Evolutionary conservation across 1,140 invertebrate genomes (phyloP), one percentile per base, ranked within the genome.

Genomic region (Lysiphlebus fabarum): DNA sequence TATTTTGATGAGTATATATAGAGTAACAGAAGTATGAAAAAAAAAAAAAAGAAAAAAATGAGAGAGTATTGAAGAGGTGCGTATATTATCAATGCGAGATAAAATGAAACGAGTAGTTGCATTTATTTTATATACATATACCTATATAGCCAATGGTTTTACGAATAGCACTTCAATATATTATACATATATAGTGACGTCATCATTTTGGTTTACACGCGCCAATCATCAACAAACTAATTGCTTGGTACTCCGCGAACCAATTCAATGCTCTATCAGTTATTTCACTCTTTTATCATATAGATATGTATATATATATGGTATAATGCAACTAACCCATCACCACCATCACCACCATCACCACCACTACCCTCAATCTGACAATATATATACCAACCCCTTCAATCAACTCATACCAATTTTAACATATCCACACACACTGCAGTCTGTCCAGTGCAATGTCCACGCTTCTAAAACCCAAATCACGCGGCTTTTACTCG

Each of bases 191-290:
- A 56, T 36, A 50, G 67, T 70, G 66, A 75, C 74, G 73, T 73
- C 73, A 74, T 71, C 68, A 71, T 74, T 75, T 74, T 69, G 73
- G 70, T 75, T 75, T 74, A 74, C 73, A 74, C 70, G 70, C 69
- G 72, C 68, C 74, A 77, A 77, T 75, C 72, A 73, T 77, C 71
- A 70, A 65, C 64, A 65, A 61, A 68, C 71, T 74, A 76, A 77
- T 75, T 76, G 71, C 69, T 74, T 67, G 66, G 66, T 67, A 70
- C 67, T 74, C 71, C 69, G 66, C 68, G 70, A 26, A 70, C 68
- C 69, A 70, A 73, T 72, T 75, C 67, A 66, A 65, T 68, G 68
- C 70, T 70, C 70, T 70, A 70, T 73, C 70, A 70, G 70, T 70
- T 73, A 62, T 40, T 34, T 56, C 40, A 10, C 49, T 42, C 53